Evolutionary conservation across 2,888 invertebrate genomes (phyloP).

Genomic region (Oegoconia quadripuncta): DNA sequence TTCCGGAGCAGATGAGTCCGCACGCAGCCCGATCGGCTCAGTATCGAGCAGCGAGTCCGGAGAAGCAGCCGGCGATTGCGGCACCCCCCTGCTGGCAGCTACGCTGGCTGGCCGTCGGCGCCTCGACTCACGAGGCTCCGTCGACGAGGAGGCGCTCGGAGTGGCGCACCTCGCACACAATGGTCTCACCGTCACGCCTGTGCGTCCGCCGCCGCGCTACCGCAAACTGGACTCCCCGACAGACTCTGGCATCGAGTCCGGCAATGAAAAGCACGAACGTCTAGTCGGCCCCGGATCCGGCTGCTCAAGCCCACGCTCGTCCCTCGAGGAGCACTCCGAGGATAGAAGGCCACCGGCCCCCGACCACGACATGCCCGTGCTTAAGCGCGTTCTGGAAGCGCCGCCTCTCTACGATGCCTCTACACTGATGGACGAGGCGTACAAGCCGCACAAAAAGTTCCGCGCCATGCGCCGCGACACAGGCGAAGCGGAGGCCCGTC

Average conservation of each 20-base stretch:
- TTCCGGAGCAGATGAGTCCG: slow-evolving; percentile 86
- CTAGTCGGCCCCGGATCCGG: slow-evolving; percentile 83
- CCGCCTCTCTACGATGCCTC: slow-evolving; percentile 95
- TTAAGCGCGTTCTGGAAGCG: slow-evolving; percentile 94
- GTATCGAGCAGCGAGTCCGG: slow-evolving; percentile 93
- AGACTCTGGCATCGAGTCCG: slow-evolving; percentile 96
- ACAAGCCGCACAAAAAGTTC: slow-evolving; percentile 97
- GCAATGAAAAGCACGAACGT: slow-evolving; percentile 92
- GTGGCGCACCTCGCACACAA: slow-evolving; percentile 85
- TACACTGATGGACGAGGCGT: slow-evolving; percentile 95
- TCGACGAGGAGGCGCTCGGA: slow-evolving; percentile 88
- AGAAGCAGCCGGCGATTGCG: slow-evolving; percentile 86
- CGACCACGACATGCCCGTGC: slow-evolving; percentile 94
- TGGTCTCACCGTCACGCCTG: slow-evolving; percentile 86
- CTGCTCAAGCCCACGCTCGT: slow-evolving; percentile 92
- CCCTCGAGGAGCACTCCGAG: slow-evolving; percentile 88
- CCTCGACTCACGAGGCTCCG: slow-evolving; percentile 85
- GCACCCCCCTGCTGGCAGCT: slow-evolving; percentile 85
- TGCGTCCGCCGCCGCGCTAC: slow-evolving; percentile 83
- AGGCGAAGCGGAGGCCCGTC: slow-evolving; percentile 84
- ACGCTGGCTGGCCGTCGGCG: slow-evolving; percentile 87
- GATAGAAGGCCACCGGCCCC: slow-evolving; percentile 78
- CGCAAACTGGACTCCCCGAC: slow-evolving; percentile 94
- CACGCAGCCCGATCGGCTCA: slow-evolving; percentile 91
- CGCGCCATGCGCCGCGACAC: slow-evolving; percentile 90